Percentiles rank a stretch among this genome's conserved stretches.
phyloP scores from a whole-genome alignment of 2,888 invertebrate genomes.

The Phymatocera aterrima region DNA sequence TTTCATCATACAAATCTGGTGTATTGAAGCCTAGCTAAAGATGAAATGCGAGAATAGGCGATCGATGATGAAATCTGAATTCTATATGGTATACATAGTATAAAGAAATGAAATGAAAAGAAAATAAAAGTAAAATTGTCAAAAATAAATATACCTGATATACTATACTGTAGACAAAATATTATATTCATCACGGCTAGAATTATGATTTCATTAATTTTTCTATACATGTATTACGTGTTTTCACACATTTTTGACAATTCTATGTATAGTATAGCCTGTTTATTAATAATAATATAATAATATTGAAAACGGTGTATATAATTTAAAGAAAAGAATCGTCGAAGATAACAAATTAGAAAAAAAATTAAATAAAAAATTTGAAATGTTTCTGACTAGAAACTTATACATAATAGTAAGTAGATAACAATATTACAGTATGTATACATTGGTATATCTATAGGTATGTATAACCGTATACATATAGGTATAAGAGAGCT shows the following conservation, averaged over 20 bases:
- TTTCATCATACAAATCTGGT: too few species aligned
- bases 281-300: not conserved
- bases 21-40: too few species aligned
- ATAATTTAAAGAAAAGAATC: too few species aligned
- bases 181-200: not conserved
- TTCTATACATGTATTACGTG: too few species aligned
- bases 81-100: too few species aligned
- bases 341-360: not conserved
- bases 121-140: not conserved
- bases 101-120: too few species aligned
- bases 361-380: not conserved
- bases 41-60: too few species aligned
- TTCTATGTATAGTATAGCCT: not conserved
- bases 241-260: too few species aligned
- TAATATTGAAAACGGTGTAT: not conserved
- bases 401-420: constrained; percentile 22
- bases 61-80: too few species aligned
- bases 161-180: not conserved
- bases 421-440: not conserved
- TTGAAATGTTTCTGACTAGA: constrained; percentile 35
- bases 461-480: not conserved
- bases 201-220: constrained; percentile 1
- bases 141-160: constrained; percentile 15
- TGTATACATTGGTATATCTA: not conserved
- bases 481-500: constrained; percentile 62